Conservation (phyloP, 1,140 invertebrate genomes). For the Pseudomyrmex gracilis region DNA sequence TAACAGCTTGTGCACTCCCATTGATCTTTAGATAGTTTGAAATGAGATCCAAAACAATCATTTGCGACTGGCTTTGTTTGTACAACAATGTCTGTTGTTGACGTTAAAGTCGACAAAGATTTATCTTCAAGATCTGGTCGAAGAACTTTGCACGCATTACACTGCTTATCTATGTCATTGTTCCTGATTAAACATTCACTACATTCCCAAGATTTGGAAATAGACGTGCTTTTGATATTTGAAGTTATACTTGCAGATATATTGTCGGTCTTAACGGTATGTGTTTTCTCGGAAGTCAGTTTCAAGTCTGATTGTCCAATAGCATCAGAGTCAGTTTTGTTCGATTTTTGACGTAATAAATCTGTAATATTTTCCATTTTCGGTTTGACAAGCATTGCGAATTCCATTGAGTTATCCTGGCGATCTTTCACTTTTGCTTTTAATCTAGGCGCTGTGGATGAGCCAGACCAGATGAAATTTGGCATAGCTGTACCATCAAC, state of each 20-base stretch:
- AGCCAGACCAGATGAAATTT: slow-evolving; percentile 80
- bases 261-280: slow-evolving; percentile 20
- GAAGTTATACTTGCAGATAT: no score
- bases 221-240: not conserved
- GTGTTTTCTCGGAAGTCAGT: not conserved
- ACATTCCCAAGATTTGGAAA: slow-evolving; percentile 85
- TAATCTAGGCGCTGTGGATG: slow-evolving; percentile 75
- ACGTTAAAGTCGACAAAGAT: slow-evolving; percentile 21
- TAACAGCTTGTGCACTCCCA: slow-evolving; percentile 90
- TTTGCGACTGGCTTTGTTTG: slow-evolving; percentile 37
- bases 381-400: slow-evolving; percentile 66
- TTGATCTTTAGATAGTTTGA: slow-evolving; percentile 85
- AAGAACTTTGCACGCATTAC: slow-evolving; percentile 79
- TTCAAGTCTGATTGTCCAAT: not conserved
- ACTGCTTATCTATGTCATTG: slow-evolving; percentile 73
- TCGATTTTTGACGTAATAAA: slow-evolving; percentile 57
- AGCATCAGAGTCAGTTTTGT: slow-evolving; percentile 14
- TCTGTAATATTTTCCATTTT: slow-evolving; percentile 81
- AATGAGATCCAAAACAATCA: slow-evolving; percentile 85
- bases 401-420: slow-evolving; percentile 40
- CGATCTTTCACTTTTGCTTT: slow-evolving; percentile 75
- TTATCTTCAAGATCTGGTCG: slow-evolving; percentile 63
- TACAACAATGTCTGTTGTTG: not conserved
- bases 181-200: slow-evolving; percentile 83
- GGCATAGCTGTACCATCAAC: slow-evolving; percentile 45